Evolutionary conservation across 2,113 vertebrate species (phyloP).

Genomic region (cattle (Bos taurus)): ARS-UCD2.0 NC_037334.1:15618001-15618500

Average conservation of each 20-base stretch:
- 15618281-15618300: neutral
- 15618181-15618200: too few relatives aligned
- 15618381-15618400: neutral
- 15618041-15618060: constrained; percentile 43
- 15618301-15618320: neutral
- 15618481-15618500: neutral
- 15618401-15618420: neutral
- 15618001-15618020: neutral
- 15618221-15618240: neutral
- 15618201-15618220: neutral
- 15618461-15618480: neutral
- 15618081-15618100: neutral
- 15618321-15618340: neutral
- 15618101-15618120: constrained; percentile 41
- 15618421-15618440: neutral
- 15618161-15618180: neutral
- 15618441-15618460: neutral
- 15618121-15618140: constrained; percentile 19
- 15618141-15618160: neutral
- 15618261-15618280: neutral
- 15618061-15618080: constrained; percentile 69
- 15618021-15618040: constrained; percentile 17
- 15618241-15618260: neutral
- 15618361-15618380: neutral
- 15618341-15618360: neutral